These are phyloP conservation scores for Gryon sp. DNA, from an alignment of 1,140 invertebrate species.

Conservation along the genomic window DNA sequence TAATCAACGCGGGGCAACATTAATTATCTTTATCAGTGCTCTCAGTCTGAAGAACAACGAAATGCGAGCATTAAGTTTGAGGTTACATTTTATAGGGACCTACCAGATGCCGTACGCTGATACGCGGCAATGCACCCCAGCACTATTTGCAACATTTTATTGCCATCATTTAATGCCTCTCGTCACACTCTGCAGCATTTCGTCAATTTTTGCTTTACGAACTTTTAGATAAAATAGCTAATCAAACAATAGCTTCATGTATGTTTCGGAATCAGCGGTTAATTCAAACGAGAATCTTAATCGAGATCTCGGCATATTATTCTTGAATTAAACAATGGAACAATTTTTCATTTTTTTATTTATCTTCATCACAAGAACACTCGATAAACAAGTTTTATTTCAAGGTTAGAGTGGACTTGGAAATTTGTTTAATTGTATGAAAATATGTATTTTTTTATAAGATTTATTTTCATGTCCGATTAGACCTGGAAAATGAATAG, in stretches of 20 bases:
- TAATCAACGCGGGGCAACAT: constrained; percentile 72
- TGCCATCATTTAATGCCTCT: constrained; percentile 48
- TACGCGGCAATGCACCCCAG: constrained; percentile 32
- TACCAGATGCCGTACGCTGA: constrained; percentile 51
- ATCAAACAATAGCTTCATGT: constrained; percentile 27
- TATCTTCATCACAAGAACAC: too few relatives aligned
- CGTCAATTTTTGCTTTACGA: constrained; percentile 41
- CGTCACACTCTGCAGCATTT: constrained; percentile 44
- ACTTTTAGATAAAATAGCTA: constrained; percentile 21
- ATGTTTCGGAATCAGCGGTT: constrained; percentile 32
- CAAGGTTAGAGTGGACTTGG: too few relatives aligned
- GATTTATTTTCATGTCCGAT: too few relatives aligned
- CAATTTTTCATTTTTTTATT: too few relatives aligned
- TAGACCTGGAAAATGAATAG: too few relatives aligned
- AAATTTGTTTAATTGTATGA: too few relatives aligned
- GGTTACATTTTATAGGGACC: constrained; percentile 64
- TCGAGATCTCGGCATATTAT: constrained; percentile 15
- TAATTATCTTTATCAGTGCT: constrained; percentile 75
- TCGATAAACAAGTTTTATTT: too few relatives aligned
- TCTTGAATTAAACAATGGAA: constrained; percentile 44
- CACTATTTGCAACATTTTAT: constrained; percentile 51
- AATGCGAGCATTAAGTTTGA: constrained; percentile 57
- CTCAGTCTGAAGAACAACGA: constrained; percentile 70
- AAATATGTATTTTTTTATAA: too few relatives aligned
- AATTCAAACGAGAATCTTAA: constrained; percentile 4